Evolutionary conservation across 92 coral and sea anemone species (phyloP).

Genomic region (Epizoanthus fatuus): DNA sequence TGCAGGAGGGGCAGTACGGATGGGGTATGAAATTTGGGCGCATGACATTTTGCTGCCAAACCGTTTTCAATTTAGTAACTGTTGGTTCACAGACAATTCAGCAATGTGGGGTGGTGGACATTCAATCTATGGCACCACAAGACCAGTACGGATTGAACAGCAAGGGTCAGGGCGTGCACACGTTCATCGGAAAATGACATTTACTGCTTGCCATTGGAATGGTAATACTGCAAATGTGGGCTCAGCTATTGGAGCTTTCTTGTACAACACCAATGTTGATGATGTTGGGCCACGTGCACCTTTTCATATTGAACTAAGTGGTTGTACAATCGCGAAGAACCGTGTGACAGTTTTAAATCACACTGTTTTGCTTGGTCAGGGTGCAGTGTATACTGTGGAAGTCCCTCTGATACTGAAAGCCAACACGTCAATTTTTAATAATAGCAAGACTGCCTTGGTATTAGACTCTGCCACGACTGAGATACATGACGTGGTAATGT

Average conservation of each 20-base stretch:
- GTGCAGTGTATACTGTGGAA: slow-evolving; percentile 85
- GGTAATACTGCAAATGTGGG: slow-evolving; percentile 85
- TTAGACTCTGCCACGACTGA: slow-evolving; percentile 77
- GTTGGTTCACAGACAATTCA: slow-evolving; percentile 52
- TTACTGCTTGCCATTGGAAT: slow-evolving; percentile 56
- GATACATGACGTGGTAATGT: slow-evolving; percentile 63
- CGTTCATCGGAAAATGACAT: slow-evolving; percentile 45
- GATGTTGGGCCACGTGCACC: slow-evolving; percentile 86
- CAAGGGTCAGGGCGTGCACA: slow-evolving; percentile 19
- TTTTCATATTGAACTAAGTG: slow-evolving; percentile 60
- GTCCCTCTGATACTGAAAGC: slow-evolving; percentile 77
- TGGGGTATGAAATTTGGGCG: slow-evolving; percentile 63
- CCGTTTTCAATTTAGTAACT: slow-evolving; percentile 21
- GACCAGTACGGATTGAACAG: slow-evolving; percentile 22
- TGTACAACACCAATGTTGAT: slow-evolving; percentile 83
- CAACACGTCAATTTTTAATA: slow-evolving; percentile 50
- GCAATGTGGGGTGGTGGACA: slow-evolving; percentile 82
- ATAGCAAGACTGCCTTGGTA: slow-evolving; percentile 82
- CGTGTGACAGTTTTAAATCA: slow-evolving; percentile 41
- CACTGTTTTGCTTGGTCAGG: slow-evolving; percentile 76
- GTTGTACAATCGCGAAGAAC: slow-evolving; percentile 63
- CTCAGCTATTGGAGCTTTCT: slow-evolving; percentile 86
- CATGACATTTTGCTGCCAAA: slow-evolving; percentile 51
- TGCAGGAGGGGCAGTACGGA: slow-evolving; percentile 88
- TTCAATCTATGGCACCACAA: slow-evolving; percentile 75